These are phyloP conservation scores for Phengaris alcon DNA, from an alignment of 2,888 invertebrate genomes.

Conservation along the genomic window DNA sequence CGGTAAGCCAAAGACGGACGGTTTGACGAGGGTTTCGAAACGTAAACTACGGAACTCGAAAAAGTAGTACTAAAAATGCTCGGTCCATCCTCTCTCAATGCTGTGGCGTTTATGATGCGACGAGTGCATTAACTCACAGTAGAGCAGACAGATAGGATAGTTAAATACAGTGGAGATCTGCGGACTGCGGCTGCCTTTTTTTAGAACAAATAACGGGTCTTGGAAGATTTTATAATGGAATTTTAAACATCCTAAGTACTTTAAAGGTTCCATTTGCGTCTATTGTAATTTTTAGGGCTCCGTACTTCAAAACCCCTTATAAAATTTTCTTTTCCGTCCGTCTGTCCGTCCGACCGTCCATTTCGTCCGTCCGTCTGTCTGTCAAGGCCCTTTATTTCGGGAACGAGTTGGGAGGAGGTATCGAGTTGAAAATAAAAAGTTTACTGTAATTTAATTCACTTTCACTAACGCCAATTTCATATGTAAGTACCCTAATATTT, in stretches of 20 bases:
- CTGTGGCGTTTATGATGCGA: constrained; percentile 2
- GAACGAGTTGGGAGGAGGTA: too few species aligned
- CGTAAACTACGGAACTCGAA: too few species aligned
- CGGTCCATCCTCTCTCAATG: not conserved
- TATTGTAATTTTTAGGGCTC: not conserved
- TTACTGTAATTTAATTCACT: not conserved
- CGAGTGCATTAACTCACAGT: constrained; percentile 3
- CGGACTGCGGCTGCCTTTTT: not conserved
- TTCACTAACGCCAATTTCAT: too few species aligned
- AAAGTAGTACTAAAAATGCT: not conserved
- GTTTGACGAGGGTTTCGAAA: too few species aligned
- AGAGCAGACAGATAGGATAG: not conserved
- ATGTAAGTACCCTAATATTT: too few species aligned
- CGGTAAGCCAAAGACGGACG: too few species aligned
- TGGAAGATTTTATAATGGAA: constrained; percentile 12
- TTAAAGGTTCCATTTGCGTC: not conserved
- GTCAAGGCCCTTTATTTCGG: too few species aligned
- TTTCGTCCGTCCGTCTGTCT: too few species aligned
- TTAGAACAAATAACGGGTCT: constrained; percentile 12
- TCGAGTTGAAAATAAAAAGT: too few species aligned
- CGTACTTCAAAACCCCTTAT: too few species aligned
- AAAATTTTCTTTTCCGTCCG: too few species aligned
- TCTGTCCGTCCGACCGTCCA: too few species aligned
- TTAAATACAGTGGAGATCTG: constrained; percentile 1
- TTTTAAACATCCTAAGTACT: constrained; percentile 3